Evolutionary conservation across 2,888 invertebrate genomes (phyloP).

Genomic region (Ypsolopha sequella): DNA sequence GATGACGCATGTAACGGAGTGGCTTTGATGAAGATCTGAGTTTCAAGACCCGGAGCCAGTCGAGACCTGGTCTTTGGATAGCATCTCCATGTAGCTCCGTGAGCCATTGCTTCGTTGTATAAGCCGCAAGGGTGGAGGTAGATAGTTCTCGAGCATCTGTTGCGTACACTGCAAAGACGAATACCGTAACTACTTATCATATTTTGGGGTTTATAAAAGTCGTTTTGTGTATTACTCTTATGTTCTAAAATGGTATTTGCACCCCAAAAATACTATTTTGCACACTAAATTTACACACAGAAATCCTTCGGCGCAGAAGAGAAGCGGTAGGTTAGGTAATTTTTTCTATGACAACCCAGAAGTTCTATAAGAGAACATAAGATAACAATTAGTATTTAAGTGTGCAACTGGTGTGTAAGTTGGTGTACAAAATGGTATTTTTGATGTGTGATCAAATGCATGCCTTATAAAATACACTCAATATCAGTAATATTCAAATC

Average conservation of each 20-base stretch:
- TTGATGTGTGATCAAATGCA: not conserved
- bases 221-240: too few species aligned
- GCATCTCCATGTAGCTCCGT: constrained; percentile 39
- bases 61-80: constrained; percentile 34
- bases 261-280: too few species aligned
- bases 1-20: constrained; percentile 26
- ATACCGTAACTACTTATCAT: not conserved
- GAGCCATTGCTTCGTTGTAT: constrained; percentile 29
- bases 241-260: too few species aligned
- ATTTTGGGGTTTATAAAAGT: too few species aligned
- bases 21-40: constrained; percentile 26
- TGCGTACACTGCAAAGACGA: constrained; percentile 30
- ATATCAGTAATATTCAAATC: not conserved
- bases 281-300: too few species aligned
- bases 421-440: too few species aligned
- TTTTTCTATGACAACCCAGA: too few species aligned
- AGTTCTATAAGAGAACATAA: too few species aligned
- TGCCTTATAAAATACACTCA: not conserved
- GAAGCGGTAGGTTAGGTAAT: too few species aligned
- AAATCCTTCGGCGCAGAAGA: too few species aligned
- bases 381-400: too few species aligned
- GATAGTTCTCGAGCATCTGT: constrained; percentile 27
- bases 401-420: too few species aligned
- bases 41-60: constrained; percentile 36
- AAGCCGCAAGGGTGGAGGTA: constrained; percentile 38